Evolutionary conservation across 2,797 vertebrate genomes (phyloP), one percentile per base, ranked within the genome.

Genomic region (Fistularia tabacaria): DNA sequence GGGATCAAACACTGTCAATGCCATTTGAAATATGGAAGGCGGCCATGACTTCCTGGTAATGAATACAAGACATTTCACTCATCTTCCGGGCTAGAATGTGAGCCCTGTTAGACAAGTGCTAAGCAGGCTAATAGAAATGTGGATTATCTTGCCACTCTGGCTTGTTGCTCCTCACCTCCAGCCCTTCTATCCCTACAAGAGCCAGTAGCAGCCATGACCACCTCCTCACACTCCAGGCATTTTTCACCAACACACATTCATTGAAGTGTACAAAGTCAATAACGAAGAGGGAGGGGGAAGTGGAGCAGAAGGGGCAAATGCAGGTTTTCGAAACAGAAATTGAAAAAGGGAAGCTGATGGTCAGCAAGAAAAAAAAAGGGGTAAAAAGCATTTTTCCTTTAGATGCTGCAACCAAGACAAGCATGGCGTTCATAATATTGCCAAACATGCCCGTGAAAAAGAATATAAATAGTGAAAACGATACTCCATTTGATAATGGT

Each of bases 41-140:
- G 25, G 52, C 44, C 51, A 57, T 72, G 76, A 82, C 66, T 79
- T 67, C 15, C 60, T 71, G 64, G 72, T 75, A 73, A 81, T 63
- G 63, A 83, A 67, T 60, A 78, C 55, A 68, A 71, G 67, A 62
- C 67, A 58, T 49, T 42, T 53, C 71, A 69, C 79, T 78, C 80
- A 69, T 83, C 69, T 85, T 78, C 49, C 36, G 51, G 72, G 65
- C 64, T 57, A 74, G 54, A 76, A 76, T 51, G 62, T 61, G 73
- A 82, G 79, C 59, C 64, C 66, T 69, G 64, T 83, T 82, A 77
- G 71, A 78, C 78, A 85, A 79, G 62, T 71, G 77, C 81, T 83
- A 84, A 86, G 76, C 76, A 81, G 79, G 73, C 72, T 81, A 80
- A 86, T 87, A 73, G 84, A 83, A 76, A 83, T 74, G 66, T 80